Percentiles rank a stretch among this genome's conserved stretches.
These are phyloP conservation scores for Xiphorhynchus erythropygius DNA, from an alignment of 2,797 vertebrate species.

Conservation along the genomic window DNA sequence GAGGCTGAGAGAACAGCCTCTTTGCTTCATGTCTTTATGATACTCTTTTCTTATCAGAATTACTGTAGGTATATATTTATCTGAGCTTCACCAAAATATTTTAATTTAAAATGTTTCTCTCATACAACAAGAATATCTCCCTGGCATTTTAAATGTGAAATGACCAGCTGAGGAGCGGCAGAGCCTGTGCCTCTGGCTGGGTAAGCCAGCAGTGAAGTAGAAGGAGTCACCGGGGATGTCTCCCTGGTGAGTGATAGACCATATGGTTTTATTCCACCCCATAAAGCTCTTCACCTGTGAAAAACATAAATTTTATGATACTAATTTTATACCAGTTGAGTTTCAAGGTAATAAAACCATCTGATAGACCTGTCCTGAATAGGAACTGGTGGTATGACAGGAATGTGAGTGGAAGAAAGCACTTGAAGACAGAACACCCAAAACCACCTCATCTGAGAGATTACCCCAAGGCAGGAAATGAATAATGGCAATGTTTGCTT, in stretches of 20 bases:
- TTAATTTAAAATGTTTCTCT: background rate
- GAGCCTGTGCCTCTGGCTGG: constrained; percentile 83
- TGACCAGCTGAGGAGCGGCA: constrained; percentile 86
- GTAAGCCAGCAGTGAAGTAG: constrained; percentile 84
- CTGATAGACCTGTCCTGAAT: background rate
- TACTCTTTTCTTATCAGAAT: background rate
- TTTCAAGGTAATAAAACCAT: background rate
- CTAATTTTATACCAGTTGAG: background rate
- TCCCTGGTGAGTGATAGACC: constrained; percentile 83
- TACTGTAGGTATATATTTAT: background rate
- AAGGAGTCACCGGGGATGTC: constrained; percentile 87
- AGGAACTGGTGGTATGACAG: background rate
- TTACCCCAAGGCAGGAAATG: background rate
- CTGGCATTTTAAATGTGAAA: constrained; percentile 86
- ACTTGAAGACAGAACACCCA: background rate
- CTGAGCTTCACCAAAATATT: background rate
- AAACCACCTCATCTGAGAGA: background rate
- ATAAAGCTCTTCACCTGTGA: constrained; percentile 82
- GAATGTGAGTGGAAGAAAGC: background rate
- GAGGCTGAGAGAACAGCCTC: background rate
- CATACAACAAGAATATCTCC: constrained; percentile 37
- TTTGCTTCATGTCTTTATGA: background rate
- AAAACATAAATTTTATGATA: background rate
- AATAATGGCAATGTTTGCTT: background rate
- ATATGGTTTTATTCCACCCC: constrained; percentile 84